Conservation (phyloP, 2,113 vertebrate species). For the Sturnira hondurensis region DNA sequence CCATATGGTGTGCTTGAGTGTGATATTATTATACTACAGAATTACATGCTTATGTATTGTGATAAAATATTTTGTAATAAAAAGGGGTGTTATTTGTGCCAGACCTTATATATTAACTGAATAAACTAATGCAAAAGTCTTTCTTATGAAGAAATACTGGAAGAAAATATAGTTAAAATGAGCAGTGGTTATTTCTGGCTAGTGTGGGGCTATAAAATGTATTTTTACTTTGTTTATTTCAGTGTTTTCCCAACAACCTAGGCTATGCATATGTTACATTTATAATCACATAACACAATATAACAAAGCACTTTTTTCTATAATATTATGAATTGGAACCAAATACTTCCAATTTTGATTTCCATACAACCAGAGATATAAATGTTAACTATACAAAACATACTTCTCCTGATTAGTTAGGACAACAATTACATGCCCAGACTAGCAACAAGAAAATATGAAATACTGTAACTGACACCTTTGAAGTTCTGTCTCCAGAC, state of each 20-base stretch:
- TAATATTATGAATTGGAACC: background rate
- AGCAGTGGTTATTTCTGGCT: background rate
- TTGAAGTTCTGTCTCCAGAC: background rate
- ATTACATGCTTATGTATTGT: no score
- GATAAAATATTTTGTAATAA: no score
- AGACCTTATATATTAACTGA: background rate
- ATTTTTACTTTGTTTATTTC: background rate
- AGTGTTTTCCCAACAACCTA: background rate
- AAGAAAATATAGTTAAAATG: background rate
- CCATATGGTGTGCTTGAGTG: no score
- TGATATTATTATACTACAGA: no score
- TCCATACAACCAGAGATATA: background rate
- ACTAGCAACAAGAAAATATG: background rate
- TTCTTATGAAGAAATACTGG: background rate
- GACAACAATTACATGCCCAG: background rate
- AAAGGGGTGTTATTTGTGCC: no score
- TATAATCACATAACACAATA: background rate
- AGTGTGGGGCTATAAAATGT: accelerated
- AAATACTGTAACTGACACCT: constrained; percentile 5
- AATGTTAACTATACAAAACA: background rate
- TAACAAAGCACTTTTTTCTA: background rate
- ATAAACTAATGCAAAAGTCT: background rate
- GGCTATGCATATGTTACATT: background rate
- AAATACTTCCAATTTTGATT: background rate
- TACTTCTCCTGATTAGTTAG: background rate